Conservation (phyloP, 1,140 invertebrate species). For the Ridgeia piscesae region DNA sequence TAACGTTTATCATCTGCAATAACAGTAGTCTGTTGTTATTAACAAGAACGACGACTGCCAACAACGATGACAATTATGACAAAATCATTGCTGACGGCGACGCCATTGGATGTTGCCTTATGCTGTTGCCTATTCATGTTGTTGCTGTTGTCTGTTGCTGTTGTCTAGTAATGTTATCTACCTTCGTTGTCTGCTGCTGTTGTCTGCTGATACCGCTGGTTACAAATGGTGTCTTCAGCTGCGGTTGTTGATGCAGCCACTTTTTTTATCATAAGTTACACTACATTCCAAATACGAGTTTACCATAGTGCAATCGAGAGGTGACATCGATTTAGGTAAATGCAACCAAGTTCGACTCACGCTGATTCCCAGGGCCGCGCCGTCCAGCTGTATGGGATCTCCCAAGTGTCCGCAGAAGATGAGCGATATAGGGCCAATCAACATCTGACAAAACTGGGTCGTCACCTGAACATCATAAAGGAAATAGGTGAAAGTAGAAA, state of each 20-base stretch:
- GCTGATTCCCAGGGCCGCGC: slow-evolving; percentile 24
- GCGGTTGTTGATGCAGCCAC: background rate
- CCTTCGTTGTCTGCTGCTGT: too few species aligned
- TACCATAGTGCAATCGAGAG: background rate
- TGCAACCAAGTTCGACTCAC: slow-evolving; percentile 15
- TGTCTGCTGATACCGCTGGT: too few species aligned
- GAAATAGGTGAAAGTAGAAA: background rate
- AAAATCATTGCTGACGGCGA: background rate
- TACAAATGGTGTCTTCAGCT: too few species aligned
- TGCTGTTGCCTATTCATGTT: too few species aligned
- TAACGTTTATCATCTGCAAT: slow-evolving; percentile 29
- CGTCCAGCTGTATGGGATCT: slow-evolving; percentile 24
- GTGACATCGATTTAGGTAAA: background rate
- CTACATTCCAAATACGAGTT: background rate
- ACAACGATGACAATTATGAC: background rate
- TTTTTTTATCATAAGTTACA: background rate
- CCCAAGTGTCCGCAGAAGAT: slow-evolving; percentile 29
- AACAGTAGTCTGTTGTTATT: background rate
- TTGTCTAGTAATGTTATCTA: too few species aligned
- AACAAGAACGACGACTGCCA: background rate
- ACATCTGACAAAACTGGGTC: slow-evolving; percentile 24
- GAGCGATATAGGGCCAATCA: slow-evolving; percentile 21
- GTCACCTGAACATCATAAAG: slow-evolving; percentile 15
- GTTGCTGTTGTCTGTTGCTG: too few species aligned
- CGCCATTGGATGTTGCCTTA: background rate